phyloP scores from a whole-genome alignment of 2,113 vertebrate species.

The Bos indicus region DNA sequence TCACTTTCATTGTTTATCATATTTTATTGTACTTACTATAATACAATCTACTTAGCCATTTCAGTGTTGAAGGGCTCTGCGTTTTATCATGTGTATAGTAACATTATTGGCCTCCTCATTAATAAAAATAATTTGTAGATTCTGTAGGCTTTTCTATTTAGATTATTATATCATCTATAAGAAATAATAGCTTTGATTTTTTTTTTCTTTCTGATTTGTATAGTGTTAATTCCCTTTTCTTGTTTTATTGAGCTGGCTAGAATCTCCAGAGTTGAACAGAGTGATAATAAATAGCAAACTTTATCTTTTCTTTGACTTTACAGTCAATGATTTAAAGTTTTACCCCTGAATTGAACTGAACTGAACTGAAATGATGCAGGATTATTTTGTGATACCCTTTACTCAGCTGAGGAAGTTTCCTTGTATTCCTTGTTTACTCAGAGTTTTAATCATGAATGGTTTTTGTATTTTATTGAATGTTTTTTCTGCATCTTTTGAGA shows the following conservation, averaged over 20 bases:
- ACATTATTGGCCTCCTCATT: not conserved
- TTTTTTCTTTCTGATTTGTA: not conserved
- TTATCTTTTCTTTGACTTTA: not conserved
- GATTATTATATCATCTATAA: not conserved
- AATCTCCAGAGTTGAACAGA: not conserved
- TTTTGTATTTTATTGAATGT: not conserved
- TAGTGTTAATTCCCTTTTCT: not conserved
- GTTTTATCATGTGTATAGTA: not conserved
- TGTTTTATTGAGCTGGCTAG: not conserved
- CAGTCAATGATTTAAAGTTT: not conserved
- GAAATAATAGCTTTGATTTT: not conserved
- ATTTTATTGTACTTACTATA: not conserved
- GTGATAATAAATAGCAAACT: not conserved
- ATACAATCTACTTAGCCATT: not conserved
- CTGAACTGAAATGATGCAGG: not conserved
- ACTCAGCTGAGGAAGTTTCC: not conserved
- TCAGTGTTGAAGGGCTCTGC: not conserved
- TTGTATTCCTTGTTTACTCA: not conserved
- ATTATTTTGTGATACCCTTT: not conserved
- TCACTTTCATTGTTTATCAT: not conserved
- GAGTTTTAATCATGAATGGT: not conserved
- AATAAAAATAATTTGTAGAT: constrained; percentile 21
- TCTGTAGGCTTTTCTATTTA: not conserved
- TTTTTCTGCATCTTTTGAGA: not conserved
- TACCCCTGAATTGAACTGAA: not conserved